phyloP scores from a whole-genome alignment of 2,113 vertebrate genomes.

The Entelurus aequoreus region DNA sequence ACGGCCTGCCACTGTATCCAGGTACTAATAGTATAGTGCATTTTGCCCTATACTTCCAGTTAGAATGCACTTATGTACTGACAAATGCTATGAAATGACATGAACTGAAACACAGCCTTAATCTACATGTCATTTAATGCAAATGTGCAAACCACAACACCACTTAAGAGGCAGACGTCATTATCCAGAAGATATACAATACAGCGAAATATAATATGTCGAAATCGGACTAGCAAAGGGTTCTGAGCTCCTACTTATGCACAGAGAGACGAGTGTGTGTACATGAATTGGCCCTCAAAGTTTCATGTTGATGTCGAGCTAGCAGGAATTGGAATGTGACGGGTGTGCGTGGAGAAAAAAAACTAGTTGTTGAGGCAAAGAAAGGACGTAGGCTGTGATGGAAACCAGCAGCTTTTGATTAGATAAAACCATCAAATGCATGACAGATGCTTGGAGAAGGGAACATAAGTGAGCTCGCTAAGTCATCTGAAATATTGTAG shows the following conservation, averaged over 20 bases:
- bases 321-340: not conserved
- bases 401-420: not conserved
- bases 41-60: no score
- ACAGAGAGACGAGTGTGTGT: not conserved
- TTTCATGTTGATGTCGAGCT: not conserved
- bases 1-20: no score
- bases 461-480: not conserved
- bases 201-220: not conserved
- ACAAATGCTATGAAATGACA: no score
- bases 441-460: constrained; percentile 7
- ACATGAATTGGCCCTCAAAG: not conserved
- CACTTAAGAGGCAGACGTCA: not conserved
- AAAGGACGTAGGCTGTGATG: not conserved
- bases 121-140: not conserved
- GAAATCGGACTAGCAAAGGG: not conserved
- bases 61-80: no score
- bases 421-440: constrained; percentile 1
- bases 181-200: not conserved
- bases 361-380: not conserved
- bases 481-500: no score
- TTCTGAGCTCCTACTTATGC: not conserved
- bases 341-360: not conserved
- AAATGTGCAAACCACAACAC: not conserved
- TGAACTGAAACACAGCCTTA: no score
- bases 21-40: no score